phyloP scores from a whole-genome alignment of 2,113 vertebrate species.

The Rhizomys pruinosus region DNA sequence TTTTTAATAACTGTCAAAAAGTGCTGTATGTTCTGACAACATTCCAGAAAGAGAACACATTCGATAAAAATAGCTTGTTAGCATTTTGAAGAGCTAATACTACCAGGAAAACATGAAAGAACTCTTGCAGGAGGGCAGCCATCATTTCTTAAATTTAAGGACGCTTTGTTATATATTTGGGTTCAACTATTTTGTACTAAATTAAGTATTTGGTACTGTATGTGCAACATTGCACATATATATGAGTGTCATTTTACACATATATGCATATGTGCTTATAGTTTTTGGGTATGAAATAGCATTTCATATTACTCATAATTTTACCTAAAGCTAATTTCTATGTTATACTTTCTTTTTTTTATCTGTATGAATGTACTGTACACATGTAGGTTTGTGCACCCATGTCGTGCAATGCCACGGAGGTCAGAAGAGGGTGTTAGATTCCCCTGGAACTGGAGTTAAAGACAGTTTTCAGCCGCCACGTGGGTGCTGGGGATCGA shows the following conservation, averaged over 20 bases:
- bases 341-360: background rate
- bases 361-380: no score
- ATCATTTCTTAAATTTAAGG: background rate
- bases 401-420: no score
- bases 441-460: no score
- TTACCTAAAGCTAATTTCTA: background rate
- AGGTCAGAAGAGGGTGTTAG: no score
- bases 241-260: no score
- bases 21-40: background rate
- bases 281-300: background rate
- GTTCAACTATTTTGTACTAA: background rate
- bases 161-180: background rate
- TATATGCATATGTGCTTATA: background rate
- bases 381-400: no score
- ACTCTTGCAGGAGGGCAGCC: background rate
- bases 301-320: background rate
- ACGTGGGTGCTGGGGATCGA: no score
- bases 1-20: background rate
- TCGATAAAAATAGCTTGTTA: slow-evolving; percentile 2
- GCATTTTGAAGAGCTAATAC: background rate
- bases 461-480: no score
- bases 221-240: background rate
- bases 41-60: background rate
- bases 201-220: background rate
- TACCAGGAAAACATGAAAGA: background rate